Evolutionary conservation across 1,140 invertebrate genomes (phyloP).

Genomic region (Rhopalosiphum padi): DNA sequence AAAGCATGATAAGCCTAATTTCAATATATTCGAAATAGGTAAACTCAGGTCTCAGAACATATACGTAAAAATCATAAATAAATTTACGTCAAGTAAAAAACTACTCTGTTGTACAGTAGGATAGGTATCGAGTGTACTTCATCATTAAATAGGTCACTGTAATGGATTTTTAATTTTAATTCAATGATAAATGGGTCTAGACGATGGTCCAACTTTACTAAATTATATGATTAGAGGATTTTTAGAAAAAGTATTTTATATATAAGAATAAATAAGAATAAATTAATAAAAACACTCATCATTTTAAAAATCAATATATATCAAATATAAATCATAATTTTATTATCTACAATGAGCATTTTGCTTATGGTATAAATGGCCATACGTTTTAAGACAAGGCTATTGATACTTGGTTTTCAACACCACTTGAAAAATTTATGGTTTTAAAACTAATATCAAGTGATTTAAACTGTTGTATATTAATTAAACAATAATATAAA

Average conservation of each 20-base stretch:
- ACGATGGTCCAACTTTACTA: not conserved
- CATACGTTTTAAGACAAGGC: too few relatives aligned
- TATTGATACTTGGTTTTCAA: too few relatives aligned
- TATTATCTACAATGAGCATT: not conserved
- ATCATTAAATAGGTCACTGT: not conserved
- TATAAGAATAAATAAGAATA: too few relatives aligned
- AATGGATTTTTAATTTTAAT: not conserved
- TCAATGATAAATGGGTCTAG: not conserved
- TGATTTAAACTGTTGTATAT: not conserved
- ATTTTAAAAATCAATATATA: not conserved
- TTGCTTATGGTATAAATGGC: not conserved
- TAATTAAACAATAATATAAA: not conserved
- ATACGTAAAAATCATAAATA: not conserved
- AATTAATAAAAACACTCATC: not conserved
- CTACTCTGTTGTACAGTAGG: not conserved
- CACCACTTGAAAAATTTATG: too few relatives aligned
- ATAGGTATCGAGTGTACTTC: not conserved
- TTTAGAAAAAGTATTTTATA: too few relatives aligned
- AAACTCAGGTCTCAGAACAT: not conserved
- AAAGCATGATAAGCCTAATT: not conserved
- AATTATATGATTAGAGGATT: too few relatives aligned
- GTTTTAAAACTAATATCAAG: not conserved
- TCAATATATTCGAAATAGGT: not conserved
- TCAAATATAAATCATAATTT: not conserved
- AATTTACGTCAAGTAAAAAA: not conserved